Evolutionary conservation across 2,888 invertebrate genomes (phyloP), one percentile per base, ranked within the genome.

Genomic region (Lathronympha strigana): DNA sequence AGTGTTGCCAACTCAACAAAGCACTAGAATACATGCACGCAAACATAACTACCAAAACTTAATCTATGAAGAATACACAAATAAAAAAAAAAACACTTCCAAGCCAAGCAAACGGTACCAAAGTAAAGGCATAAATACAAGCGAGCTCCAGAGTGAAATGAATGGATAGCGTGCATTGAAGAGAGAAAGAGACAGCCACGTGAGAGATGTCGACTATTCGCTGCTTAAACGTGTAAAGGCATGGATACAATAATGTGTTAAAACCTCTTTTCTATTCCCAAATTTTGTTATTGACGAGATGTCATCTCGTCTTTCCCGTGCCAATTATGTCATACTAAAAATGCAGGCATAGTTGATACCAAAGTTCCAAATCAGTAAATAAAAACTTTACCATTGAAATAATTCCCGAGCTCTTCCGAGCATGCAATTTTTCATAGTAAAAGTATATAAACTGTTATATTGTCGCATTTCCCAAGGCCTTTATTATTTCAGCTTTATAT

Each of bases 131-230:
- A 72, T 63, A 69, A 69, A 76, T 76, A 80, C 73, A 73, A 68
- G 75, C 77, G 72, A 76, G 73, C 73, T 72, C 73, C 73, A 75
- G 75, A 76, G 73, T 77, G 75, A 77, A 71, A 83, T 77, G 78
- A 71, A 81, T 82, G 81, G 73, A 81, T 71, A 77, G 84, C 88
- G 88, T 88, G 90, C 86, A 80, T 75, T 80, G 71, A 72, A 72
- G 74, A 72, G 73, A 76, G 73, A 75, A 68, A 73, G 67, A 76
- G 73, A 82, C 89, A 89, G 87, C 80, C 91, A 90, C 88, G 88
- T 90, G 92, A 92, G 92, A 92, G 92, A 92, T 89, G 89, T 87
- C 82, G 84, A 84, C 87, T 86, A 84, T 64, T 71, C 73, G 76
- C 77, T 74, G 79, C 73, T 76, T 70, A 70, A 69, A 70, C 74